Conservation (phyloP, 2,797 vertebrate genomes). For the Sebastes taczanowskii region DNA sequence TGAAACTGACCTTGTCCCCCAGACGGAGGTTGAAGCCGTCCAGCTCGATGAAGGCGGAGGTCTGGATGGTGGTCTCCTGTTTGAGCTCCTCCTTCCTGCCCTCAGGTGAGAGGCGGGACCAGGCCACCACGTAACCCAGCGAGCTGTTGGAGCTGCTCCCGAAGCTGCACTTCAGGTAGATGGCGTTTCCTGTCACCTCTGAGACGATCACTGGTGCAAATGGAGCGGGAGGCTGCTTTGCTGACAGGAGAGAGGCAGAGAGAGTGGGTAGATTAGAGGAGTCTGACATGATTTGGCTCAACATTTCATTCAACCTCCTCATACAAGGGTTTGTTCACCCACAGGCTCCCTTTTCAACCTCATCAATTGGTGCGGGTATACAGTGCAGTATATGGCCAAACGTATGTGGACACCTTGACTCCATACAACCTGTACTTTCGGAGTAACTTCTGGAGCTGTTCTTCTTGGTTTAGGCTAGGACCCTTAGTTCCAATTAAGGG, state of each 20-base stretch:
- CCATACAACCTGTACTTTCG: neutral
- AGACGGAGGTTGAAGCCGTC: conserved; percentile 92
- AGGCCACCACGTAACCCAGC: conserved; percentile 85
- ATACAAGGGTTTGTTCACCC: neutral
- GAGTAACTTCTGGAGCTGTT: neutral
- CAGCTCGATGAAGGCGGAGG: conserved; percentile 86
- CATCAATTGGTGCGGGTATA: neutral
- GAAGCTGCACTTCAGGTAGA: conserved; percentile 88
- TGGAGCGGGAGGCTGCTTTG: conserved; percentile 73
- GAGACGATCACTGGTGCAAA: conserved; percentile 77
- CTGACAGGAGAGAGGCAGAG: conserved; percentile 25
- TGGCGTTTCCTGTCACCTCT: conserved; percentile 71
- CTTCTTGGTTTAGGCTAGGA: neutral
- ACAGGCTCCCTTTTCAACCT: neutral
- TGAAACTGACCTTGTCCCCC: conserved; percentile 84
- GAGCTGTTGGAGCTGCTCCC: conserved; percentile 78
- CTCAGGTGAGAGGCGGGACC: conserved; percentile 87
- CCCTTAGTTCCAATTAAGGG: neutral
- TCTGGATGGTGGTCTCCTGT: conserved; percentile 85
- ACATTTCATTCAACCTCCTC: neutral
- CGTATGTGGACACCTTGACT: neutral
- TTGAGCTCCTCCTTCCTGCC: conserved; percentile 88
- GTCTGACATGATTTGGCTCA: too few species aligned
- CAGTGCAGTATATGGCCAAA: neutral
- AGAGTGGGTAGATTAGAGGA: neutral